Percentiles rank a stretch among this genome's conserved stretches.
phyloP scores from a whole-genome alignment of 2,113 vertebrate genomes.

The Notothenia rossii region DNA sequence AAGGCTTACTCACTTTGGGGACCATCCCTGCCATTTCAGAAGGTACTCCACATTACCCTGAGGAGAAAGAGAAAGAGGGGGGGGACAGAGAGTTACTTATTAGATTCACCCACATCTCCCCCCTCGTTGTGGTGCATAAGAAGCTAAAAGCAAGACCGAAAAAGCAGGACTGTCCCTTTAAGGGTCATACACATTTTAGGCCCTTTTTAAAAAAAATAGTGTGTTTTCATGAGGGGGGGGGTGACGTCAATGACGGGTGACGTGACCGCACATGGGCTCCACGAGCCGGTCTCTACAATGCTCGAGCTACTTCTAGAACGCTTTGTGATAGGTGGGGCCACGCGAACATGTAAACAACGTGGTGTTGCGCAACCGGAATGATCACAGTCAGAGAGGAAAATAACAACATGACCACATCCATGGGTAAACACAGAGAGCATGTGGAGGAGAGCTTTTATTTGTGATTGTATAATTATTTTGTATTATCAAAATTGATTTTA shows the following conservation, averaged over 20 bases:
- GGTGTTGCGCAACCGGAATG: conserved; percentile 74
- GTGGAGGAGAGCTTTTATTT: background rate
- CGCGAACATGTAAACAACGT: conserved; percentile 81
- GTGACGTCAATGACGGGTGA: conserved; percentile 79
- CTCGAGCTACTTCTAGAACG: conserved; percentile 68
- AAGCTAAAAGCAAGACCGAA: background rate
- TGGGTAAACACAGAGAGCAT: background rate
- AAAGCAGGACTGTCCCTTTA: conserved; percentile 61
- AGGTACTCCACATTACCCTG: conserved; percentile 98
- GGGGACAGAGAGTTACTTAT: no score
- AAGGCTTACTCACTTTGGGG: conserved; percentile 93
- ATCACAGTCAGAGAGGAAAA: background rate
- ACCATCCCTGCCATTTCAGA: conserved; percentile 99
- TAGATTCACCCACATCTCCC: background rate
- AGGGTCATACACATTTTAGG: conserved; percentile 28
- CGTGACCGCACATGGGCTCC: conserved; percentile 69
- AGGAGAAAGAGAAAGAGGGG: conserved; percentile 49
- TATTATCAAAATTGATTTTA: background rate
- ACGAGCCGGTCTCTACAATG: conserved; percentile 31
- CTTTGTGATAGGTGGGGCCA: conserved; percentile 78
- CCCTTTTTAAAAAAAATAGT: conserved; percentile 35
- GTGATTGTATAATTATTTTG: no score
- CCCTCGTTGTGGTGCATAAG: background rate
- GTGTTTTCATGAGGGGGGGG: conserved; percentile 54
- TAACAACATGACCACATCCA: background rate